A percentile compares a stretch with the other conserved stretches of the same genome.
Conservation (phyloP, 2,888 invertebrate species). For the Periphyllus acericola region DNA sequence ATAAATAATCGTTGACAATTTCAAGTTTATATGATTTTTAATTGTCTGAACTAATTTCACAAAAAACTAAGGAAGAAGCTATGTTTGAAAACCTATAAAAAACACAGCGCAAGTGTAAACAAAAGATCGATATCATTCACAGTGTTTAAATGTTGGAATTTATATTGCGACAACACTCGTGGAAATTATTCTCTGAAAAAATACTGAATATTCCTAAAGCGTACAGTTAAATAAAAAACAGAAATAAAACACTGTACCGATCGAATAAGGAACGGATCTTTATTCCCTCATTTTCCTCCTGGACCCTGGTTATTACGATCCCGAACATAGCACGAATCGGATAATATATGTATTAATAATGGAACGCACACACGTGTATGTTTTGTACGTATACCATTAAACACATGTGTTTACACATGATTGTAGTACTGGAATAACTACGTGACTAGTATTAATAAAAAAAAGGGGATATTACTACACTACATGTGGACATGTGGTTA, state of each 20-base stretch:
- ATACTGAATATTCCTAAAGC: background rate
- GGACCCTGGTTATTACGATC: background rate
- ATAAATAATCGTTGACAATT: no score
- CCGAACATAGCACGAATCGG: background rate
- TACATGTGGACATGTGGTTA: no score
- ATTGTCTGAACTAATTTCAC: no score
- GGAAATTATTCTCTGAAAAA: background rate
- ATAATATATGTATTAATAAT: background rate
- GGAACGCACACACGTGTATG: no score
- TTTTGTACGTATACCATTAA: background rate
- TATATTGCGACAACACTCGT: no score
- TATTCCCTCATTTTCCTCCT: background rate
- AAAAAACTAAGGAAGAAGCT: no score
- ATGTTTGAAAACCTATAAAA: no score
- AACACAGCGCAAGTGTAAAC: no score
- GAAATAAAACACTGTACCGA: background rate
- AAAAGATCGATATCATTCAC: no score
- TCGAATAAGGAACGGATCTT: background rate
- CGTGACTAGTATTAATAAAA: slow-evolving; percentile 4
- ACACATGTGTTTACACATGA: slow-evolving; percentile 1
- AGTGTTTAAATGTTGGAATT: no score
- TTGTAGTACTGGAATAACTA: slow-evolving; percentile 2
- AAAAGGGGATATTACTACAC: background rate
- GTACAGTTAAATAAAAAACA: background rate
- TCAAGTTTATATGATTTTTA: no score